Conservation (phyloP, 92 coral and sea anemone species). For the Muricea muricata region DNA sequence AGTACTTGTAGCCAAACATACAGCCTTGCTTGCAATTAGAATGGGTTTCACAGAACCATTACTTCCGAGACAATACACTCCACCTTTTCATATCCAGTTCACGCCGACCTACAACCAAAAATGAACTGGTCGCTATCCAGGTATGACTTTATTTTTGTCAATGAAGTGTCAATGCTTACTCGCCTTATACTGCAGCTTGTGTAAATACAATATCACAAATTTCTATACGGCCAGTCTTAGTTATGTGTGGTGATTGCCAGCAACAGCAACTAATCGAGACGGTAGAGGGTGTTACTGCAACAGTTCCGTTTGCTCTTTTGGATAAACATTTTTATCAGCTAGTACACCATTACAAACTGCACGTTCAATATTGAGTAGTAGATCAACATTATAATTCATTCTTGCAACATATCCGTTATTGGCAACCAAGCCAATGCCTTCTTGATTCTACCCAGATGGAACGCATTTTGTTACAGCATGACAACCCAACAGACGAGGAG, state of each 20-base stretch:
- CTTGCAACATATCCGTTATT: constrained; percentile 32
- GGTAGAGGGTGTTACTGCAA: neutral
- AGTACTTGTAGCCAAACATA: too few species aligned
- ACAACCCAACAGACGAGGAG: neutral
- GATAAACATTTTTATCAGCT: neutral
- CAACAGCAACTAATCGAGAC: constrained; percentile 23
- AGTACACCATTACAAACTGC: neutral
- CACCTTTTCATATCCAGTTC: neutral
- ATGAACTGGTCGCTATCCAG: neutral
- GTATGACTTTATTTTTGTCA: constrained; percentile 1
- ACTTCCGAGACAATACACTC: constrained; percentile 25
- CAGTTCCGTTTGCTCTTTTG: neutral
- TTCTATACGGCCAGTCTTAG: constrained; percentile 7
- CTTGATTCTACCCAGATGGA: constrained; percentile 15
- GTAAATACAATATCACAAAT: neutral
- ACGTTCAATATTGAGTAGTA: neutral
- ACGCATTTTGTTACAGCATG: neutral
- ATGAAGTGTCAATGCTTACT: constrained; percentile 30
- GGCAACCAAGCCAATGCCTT: constrained; percentile 32
- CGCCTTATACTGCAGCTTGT: neutral
- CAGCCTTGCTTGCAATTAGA: neutral
- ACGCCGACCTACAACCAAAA: neutral
- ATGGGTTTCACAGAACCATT: neutral
- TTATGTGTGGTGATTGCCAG: neutral
- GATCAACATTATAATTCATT: constrained; percentile 3